Base-by-base conservation (phyloP, 2,797 vertebrate genomes). In the Cetoscarus ocellatus region DNA sequence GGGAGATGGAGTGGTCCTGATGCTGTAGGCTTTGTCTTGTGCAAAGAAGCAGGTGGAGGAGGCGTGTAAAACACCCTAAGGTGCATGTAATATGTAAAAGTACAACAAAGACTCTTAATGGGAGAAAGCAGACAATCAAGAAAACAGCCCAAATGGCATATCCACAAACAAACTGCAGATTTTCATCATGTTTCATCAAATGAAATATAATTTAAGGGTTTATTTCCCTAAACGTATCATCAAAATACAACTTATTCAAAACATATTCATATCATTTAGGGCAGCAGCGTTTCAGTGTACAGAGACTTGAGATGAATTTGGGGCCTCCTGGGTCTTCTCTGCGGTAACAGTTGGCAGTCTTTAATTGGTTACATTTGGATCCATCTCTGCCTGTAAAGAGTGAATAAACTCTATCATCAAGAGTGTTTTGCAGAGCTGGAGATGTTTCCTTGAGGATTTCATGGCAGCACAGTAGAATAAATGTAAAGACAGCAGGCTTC, bases 281-380 rank as follows among this genome's bases (percentile, higher is more conserved):
- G 52, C n/a, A 10, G 51, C 7, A 35, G 39, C 36, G 34, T 73
- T 65, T 70, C 10, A 18, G 15, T 64, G 48, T 14, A 18, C 34
- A 15, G 40, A 12, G 44, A 56, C 60, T 57, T 70, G 0, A 48
- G 43, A 64, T 40, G 53, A 65, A 54, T 61, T 52, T 40, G n/a
- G 61, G 18, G 17, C 44, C 42, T 64, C 69, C 66, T 15, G 19
- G 43, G 60, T 47, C 7, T 39, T 2, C 59, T 60, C 54, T 56
- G 6, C 40, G 34, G 36, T 10, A 68, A 59, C 70, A 72, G 78
- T 69, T 72, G 45, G 54, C 53, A 52, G 61, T 51, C 10, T 52
- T 57, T 73, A 67, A 85, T 71, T 77, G 55, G 51, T 63, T 50
- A 45, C 44, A 60, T 76, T 76, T 64, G 73, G 54, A 52, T 64